phyloP scores from a whole-genome alignment of 2,888 invertebrate species.

The Ctenicera cuprea region DNA sequence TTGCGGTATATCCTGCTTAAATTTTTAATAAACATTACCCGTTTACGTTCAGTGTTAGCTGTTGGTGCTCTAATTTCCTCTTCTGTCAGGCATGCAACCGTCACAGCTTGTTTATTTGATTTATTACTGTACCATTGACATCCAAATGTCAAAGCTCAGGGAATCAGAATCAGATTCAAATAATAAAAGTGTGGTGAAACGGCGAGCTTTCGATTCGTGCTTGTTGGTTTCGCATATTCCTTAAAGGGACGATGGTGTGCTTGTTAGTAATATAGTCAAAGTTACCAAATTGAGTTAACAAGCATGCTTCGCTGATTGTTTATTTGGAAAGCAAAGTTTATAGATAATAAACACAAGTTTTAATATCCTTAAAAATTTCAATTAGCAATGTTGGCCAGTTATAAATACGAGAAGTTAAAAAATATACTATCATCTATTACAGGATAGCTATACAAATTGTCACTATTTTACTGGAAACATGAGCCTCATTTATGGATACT shows the following conservation, averaged over 20 bases:
- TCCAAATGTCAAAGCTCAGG: neutral
- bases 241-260: neutral
- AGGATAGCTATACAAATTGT: too few relatives aligned
- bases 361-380: too few relatives aligned
- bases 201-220: neutral
- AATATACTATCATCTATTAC: too few relatives aligned
- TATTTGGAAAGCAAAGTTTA: too few relatives aligned
- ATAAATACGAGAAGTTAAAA: too few relatives aligned
- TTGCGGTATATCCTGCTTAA: conserved; percentile 21
- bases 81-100: neutral
- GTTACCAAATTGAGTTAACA: neutral
- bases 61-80: neutral
- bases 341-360: too few relatives aligned
- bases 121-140: conserved; percentile 5
- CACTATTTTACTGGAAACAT: too few relatives aligned
- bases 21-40: conserved; percentile 22
- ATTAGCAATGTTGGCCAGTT: too few relatives aligned
- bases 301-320: too few relatives aligned
- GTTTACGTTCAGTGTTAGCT: neutral
- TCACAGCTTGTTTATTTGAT: conserved; percentile 7
- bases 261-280: neutral
- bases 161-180: neutral
- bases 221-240: neutral
- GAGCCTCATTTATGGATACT: too few relatives aligned
- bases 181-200: neutral